Conservation (phyloP, 2,113 vertebrate species). For the Leptobrachium leishanense region DNA sequence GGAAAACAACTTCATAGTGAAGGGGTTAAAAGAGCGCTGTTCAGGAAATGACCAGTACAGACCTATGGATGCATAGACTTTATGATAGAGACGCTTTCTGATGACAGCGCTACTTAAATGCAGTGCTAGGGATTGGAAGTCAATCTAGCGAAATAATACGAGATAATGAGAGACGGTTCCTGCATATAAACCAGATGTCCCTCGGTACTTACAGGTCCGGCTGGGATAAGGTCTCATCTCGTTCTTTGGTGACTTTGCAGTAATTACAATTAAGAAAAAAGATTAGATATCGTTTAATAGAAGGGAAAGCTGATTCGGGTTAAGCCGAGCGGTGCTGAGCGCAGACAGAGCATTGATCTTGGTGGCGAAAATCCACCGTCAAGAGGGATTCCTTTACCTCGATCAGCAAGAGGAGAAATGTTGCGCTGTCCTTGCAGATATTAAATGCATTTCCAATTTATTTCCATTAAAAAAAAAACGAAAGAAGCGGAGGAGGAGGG, state of each 20-base stretch:
- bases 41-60: no score
- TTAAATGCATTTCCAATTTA: neutral
- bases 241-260: neutral
- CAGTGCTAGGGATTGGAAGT: no score
- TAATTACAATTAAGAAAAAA: constrained; percentile 28
- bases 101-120: no score
- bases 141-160: no score
- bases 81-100: no score
- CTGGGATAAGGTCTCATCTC: constrained; percentile 3
- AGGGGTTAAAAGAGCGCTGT: no score
- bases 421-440: neutral
- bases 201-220: neutral
- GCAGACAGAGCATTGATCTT: constrained; percentile 27
- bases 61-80: no score
- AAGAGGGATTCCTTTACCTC: neutral
- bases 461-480: neutral
- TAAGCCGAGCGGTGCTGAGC: constrained; percentile 15
- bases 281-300: constrained; percentile 40
- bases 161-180: neutral
- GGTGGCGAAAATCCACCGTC: neutral
- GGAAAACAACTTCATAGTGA: no score
- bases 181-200: neutral
- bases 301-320: neutral
- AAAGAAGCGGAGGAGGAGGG: neutral
- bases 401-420: constrained; percentile 1